Percentiles rank a stretch among this genome's conserved stretches.
These are phyloP conservation scores for Siphonodentalium dalli DNA, from an alignment of 2,888 invertebrate genomes.

Conservation along the genomic window DNA sequence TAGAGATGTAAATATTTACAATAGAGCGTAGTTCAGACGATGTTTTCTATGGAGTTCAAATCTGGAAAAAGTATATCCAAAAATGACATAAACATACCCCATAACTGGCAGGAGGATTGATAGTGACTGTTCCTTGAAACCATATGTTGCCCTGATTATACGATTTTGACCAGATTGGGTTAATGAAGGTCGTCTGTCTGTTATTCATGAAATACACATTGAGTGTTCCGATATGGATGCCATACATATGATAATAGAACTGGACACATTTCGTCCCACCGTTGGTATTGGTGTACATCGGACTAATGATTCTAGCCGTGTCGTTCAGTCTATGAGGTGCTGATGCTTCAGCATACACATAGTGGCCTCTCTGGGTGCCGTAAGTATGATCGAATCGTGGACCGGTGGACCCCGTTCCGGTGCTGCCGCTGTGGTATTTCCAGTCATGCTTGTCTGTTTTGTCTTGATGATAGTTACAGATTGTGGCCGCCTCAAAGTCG, in stretches of 20 bases:
- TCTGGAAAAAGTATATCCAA: too few relatives aligned
- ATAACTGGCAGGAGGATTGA: conserved; percentile 28
- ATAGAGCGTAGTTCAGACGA: too few relatives aligned
- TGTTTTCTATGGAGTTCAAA: too few relatives aligned
- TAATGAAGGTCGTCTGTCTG: too few relatives aligned
- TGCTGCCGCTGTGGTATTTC: conserved; percentile 38
- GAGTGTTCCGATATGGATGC: conserved; percentile 41
- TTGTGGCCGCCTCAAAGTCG: conserved; percentile 44
- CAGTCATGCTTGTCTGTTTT: conserved; percentile 45
- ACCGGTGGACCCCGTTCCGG: conserved; percentile 39
- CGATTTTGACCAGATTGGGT: conserved; percentile 26
- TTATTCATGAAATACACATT: conserved; percentile 33
- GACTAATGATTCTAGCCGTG: conserved; percentile 67
- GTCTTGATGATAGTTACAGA: conserved; percentile 43
- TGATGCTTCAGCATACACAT: conserved; percentile 69
- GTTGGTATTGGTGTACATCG: conserved; percentile 30
- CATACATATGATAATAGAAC: conserved; percentile 58
- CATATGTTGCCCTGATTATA: conserved; percentile 40
- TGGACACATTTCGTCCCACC: conserved; percentile 45
- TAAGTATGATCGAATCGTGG: conserved; percentile 49
- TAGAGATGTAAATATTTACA: too few relatives aligned
- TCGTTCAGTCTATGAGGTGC: conserved; percentile 71
- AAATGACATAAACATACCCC: too few relatives aligned
- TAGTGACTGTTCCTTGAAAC: conserved; percentile 31
- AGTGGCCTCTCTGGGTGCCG: conserved; percentile 44